Evolutionary conservation across 2,797 vertebrate genomes (phyloP).

Genomic region (Falco berigora): DNA sequence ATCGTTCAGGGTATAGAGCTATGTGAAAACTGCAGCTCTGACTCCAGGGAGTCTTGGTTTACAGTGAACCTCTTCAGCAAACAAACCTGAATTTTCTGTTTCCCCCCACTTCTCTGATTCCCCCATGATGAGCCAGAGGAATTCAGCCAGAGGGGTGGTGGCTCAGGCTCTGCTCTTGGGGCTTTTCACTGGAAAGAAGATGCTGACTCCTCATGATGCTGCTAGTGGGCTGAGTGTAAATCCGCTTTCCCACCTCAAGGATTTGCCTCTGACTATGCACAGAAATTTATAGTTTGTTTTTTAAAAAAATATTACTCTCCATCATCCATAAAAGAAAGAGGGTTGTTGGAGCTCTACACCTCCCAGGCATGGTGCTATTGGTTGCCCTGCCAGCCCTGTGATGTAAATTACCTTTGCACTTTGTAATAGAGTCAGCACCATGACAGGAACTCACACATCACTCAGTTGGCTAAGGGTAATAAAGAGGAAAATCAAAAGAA

Average conservation of each 20-base stretch:
- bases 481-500: constrained; percentile 71
- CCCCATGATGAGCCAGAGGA: not conserved
- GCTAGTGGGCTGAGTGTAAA: not conserved
- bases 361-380: constrained; percentile 4
- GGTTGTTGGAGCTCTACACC: constrained; percentile 24
- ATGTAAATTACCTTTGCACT: constrained; percentile 73
- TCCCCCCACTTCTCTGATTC: not conserved
- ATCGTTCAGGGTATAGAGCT: not conserved
- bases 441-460: constrained; percentile 75
- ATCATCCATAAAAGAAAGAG: constrained; percentile 45
- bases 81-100: constrained; percentile 21
- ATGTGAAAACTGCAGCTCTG: constrained; percentile 3
- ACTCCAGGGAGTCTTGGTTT: constrained; percentile 34
- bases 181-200: constrained; percentile 6
- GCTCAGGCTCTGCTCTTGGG: not conserved
- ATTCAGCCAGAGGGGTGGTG: not conserved
- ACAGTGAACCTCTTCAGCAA: not conserved
- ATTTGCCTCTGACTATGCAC: not conserved
- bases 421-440: constrained; percentile 74
- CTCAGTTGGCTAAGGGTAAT: constrained; percentile 71
- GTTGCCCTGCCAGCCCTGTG: not conserved
- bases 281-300: constrained; percentile 53
- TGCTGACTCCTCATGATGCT: not conserved
- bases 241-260: not conserved
- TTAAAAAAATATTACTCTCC: not conserved